A percentile compares a stretch with the other conserved stretches of the same genome.
Evolutionary conservation across 1,140 invertebrate genomes (phyloP).

Genomic region (Coptotermes formosanus): DNA sequence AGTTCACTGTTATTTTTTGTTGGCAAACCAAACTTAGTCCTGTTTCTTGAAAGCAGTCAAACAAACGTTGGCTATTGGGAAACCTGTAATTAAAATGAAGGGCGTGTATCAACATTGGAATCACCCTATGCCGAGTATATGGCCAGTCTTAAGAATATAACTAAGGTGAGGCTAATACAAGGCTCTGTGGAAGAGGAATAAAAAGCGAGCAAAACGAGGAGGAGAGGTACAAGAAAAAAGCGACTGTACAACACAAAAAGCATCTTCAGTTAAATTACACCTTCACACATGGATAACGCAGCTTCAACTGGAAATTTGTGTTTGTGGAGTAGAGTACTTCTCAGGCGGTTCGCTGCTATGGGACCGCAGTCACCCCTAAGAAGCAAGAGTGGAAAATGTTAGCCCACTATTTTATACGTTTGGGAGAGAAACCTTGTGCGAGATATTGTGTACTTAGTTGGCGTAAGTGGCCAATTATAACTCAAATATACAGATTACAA

Average conservation of each 20-base stretch:
- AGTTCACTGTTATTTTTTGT: no score
- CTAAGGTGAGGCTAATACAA: not conserved
- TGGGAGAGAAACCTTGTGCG: no score
- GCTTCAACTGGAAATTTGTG: not conserved
- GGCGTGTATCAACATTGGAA: not conserved
- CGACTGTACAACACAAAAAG: conserved; percentile 9
- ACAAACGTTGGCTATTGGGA: no score
- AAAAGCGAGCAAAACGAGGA: not conserved
- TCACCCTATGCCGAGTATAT: not conserved
- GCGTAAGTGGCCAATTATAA: no score
- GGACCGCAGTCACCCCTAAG: not conserved
- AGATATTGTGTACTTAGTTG: no score
- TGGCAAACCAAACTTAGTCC: no score
- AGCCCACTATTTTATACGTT: no score
- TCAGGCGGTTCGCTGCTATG: not conserved
- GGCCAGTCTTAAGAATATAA: not conserved
- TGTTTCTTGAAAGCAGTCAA: no score
- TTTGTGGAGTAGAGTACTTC: not conserved
- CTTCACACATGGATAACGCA: conserved; percentile 15
- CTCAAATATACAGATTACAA: no score
- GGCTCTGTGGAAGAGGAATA: not conserved
- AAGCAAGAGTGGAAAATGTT: no score
- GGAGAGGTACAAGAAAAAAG: not conserved
- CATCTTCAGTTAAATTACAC: not conserved
- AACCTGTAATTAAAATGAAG: not conserved